These are phyloP conservation scores for Patiria miniata DNA, from an alignment of 35 echinoderm and acorn worm species.

Conservation along the genomic window DNA sequence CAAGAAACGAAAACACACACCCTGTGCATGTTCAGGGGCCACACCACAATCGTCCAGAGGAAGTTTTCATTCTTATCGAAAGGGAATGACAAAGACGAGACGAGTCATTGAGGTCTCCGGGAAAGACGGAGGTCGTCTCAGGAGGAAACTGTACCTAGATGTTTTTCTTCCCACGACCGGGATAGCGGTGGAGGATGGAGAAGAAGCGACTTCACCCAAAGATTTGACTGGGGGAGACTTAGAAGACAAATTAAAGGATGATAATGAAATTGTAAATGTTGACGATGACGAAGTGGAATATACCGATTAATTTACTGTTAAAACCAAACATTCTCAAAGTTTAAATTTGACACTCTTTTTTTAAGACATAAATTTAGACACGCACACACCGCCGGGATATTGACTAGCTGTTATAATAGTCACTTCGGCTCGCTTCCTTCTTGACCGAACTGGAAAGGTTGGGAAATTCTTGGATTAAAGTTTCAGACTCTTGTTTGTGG, in stretches of 20 bases:
- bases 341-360: no score
- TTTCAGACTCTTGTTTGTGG: no score
- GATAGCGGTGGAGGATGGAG: neutral
- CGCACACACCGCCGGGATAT: no score
- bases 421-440: no score
- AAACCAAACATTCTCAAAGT: no score
- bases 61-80: neutral
- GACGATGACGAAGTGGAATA: conserved; percentile 3
- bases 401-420: no score
- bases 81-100: neutral
- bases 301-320: neutral
- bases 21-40: neutral
- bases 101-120: conserved; percentile 16
- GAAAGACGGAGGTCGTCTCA: neutral
- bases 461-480: no score
- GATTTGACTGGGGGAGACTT: no score
- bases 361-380: no score
- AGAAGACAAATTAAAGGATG: neutral
- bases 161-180: neutral
- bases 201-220: neutral
- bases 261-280: neutral
- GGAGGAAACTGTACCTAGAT: conserved; percentile 18
- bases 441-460: no score
- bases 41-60: neutral
- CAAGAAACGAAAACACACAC: neutral